Conservation (phyloP, 2,888 invertebrate species). For the Volucella zonaria region DNA sequence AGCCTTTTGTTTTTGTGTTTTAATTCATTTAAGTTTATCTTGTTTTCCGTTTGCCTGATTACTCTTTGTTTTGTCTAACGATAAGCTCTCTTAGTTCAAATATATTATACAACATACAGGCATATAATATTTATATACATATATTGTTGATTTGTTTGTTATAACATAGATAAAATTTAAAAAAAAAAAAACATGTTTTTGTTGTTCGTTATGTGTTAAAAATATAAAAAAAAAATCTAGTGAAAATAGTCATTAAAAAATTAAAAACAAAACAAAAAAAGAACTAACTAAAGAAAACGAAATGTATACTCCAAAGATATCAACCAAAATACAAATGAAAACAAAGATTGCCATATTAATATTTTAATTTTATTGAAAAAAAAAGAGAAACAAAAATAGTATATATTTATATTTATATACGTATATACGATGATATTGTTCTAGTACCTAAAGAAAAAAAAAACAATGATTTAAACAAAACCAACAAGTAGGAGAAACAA, state of each 20-base stretch:
- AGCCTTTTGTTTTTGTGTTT: constrained; percentile 39
- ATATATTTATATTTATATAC: constrained; percentile 78
- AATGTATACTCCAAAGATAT: constrained; percentile 82
- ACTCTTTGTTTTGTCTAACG: constrained; percentile 51
- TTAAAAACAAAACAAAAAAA: constrained; percentile 66
- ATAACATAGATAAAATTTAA: constrained; percentile 44
- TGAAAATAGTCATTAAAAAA: constrained; percentile 61
- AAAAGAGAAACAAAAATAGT: constrained; percentile 70
- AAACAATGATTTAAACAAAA: constrained; percentile 55
- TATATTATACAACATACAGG: constrained; percentile 51
- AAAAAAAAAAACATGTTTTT: constrained; percentile 57
- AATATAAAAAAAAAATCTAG: constrained; percentile 74
- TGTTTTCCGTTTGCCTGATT: constrained; percentile 21
- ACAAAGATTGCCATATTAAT: constrained; percentile 74
- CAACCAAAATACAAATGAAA: constrained; percentile 79
- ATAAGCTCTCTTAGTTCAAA: constrained; percentile 72
- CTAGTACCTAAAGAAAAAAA: constrained; percentile 79
- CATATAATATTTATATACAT: constrained; percentile 63
- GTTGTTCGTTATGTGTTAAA: constrained; percentile 75
- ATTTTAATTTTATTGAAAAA: constrained; percentile 72
- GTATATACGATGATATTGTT: constrained; percentile 82
- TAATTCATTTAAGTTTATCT: constrained; percentile 20
- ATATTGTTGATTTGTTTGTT: constrained; percentile 74
- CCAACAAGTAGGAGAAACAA: constrained; percentile 51
- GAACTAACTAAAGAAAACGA: constrained; percentile 74